A percentile compares a stretch with the other conserved stretches of the same genome.
Evolutionary conservation across 2,113 vertebrate genomes (phyloP).

Genomic region (Morone chrysops): DNA sequence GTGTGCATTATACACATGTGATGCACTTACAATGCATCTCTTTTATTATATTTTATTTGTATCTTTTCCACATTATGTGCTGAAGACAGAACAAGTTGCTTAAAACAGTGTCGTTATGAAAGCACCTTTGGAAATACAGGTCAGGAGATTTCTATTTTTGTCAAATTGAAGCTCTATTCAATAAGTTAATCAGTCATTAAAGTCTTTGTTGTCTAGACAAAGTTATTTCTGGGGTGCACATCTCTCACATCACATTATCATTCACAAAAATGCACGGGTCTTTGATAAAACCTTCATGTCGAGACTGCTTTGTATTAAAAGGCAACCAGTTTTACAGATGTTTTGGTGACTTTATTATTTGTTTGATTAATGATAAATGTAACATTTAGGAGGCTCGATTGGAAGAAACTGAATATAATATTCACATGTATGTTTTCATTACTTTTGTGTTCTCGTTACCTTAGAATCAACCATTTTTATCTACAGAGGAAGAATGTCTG

Average conservation of each 20-base stretch:
- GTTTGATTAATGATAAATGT: too few species aligned
- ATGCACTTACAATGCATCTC: not conserved
- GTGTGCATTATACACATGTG: not conserved
- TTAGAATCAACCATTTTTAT: too few species aligned
- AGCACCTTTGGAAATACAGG: conserved; percentile 45
- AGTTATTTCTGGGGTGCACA: conserved; percentile 59
- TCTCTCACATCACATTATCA: conserved; percentile 53
- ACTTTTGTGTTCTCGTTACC: too few species aligned
- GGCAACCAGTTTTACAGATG: conserved; percentile 4
- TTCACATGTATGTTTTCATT: too few species aligned
- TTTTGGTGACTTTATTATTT: not conserved
- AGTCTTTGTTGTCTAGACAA: conserved; percentile 53
- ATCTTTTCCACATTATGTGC: not conserved
- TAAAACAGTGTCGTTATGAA: conserved; percentile 23
- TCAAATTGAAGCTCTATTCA: conserved; percentile 50
- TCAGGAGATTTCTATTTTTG: conserved; percentile 65
- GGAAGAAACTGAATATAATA: too few species aligned
- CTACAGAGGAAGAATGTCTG: too few species aligned
- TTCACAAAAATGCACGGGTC: conserved; percentile 44
- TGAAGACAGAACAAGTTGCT: not conserved
- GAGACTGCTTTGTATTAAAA: conserved; percentile 9
- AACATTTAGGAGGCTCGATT: too few species aligned
- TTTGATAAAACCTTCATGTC: conserved; percentile 15
- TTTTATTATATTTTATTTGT: not conserved
- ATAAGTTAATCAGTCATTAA: conserved; percentile 56